Evolutionary conservation across 2,797 vertebrate genomes (phyloP), one percentile per base, ranked within the genome.

Genomic region (Anguilla pacifica): DNA sequence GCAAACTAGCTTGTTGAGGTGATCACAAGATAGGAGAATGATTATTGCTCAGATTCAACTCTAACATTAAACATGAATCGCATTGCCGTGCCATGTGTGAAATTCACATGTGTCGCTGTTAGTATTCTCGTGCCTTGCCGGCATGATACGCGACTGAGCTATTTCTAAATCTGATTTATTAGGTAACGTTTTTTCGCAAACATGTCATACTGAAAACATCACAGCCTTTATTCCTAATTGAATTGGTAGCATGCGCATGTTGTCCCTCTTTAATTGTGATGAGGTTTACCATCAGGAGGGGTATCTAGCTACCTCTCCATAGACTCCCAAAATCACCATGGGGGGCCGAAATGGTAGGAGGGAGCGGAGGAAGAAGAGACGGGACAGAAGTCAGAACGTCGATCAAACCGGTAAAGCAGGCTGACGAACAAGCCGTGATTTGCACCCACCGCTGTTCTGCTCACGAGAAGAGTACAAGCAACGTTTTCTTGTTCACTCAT

Each of bases 341-440:
- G 17, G 53, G 59, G 86, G 35, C 72, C 74, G 84, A 77, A 79
- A 70, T 43, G 84, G 88, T 49, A 67, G 88, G 19, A 70, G 86
- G 61, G 74, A 87, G 0, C 93, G 95, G 79, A 95, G 88, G 89
- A 93, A 93, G 89, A 90, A 28, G 89, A 94, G 91, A 90, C 86
- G 25, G 43, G 49, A 81, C 77, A 39, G 15, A 19, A 19, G 43
- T 9, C 17, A 87, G 15, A 55, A 43, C 6, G 0, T 3, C 0
- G 1, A 64, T 31, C 86, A 74, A 46, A 86, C 94, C 31, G 93
- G 95, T 95, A 89, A 5, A 11, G 87, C 39, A 15, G 22, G 17
- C 31, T 84, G n/a, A 39, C 11, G 6, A 28, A 61, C 5, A 39
- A 25, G 22, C 31, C 31, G 22, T 55, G 70, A 39, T 81, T 81